phyloP scores from a whole-genome alignment of 1,140 invertebrate genomes.

The Laupala kohalensis region DNA sequence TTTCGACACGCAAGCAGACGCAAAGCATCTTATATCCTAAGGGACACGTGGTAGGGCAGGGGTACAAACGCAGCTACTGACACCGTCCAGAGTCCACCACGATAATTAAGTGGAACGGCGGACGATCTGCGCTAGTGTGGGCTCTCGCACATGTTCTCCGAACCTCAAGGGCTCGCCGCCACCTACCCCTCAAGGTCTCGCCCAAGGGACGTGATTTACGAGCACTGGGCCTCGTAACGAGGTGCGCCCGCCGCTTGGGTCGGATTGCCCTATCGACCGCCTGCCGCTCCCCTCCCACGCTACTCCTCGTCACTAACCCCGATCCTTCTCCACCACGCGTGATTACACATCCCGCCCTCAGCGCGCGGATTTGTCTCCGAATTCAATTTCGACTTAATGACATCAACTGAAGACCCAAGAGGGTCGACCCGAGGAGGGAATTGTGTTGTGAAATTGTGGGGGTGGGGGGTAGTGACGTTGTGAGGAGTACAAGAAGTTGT shows the following conservation, averaged over 20 bases:
- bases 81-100: no score
- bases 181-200: no score
- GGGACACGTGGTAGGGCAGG: no score
- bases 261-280: background rate
- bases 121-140: background rate
- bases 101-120: background rate
- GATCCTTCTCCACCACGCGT: background rate
- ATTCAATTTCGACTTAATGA: background rate
- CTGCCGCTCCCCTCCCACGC: no score
- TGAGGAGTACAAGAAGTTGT: no score
- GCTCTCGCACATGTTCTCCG: background rate
- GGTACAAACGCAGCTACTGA: no score
- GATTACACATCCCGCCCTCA: background rate
- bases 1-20: no score
- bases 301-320: no score
- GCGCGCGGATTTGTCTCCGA: background rate
- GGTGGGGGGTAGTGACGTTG: background rate
- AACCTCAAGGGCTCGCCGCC: background rate
- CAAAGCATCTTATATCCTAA: no score
- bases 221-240: background rate
- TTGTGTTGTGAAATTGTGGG: background rate
- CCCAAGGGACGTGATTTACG: background rate
- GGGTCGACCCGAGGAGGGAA: no score
- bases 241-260: background rate
- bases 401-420: background rate